These are phyloP conservation scores for Thunnus maccoyii DNA, from an alignment of 2,113 vertebrate species.

Conservation along the genomic window DNA sequence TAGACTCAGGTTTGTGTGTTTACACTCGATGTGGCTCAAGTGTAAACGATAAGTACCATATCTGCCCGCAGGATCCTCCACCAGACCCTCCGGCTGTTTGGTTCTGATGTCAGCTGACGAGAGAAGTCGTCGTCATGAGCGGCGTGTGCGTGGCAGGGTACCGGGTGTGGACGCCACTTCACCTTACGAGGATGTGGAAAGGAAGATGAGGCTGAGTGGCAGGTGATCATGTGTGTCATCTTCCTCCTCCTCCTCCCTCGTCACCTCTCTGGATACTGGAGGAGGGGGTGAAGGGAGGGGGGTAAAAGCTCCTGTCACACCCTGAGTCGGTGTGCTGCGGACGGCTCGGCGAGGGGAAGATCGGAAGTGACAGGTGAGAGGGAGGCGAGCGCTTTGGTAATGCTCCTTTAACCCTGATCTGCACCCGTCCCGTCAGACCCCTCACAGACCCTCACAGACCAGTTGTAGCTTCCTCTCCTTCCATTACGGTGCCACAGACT, in stretches of 20 bases:
- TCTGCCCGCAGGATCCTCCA: slow-evolving; percentile 28
- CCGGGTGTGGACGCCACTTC: slow-evolving; percentile 78
- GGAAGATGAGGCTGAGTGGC: slow-evolving; percentile 69
- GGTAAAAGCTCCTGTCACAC: slow-evolving; percentile 85
- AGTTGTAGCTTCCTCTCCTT: too few relatives aligned
- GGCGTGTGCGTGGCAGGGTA: slow-evolving; percentile 56
- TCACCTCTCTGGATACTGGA: not conserved
- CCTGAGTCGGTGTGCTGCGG: slow-evolving; percentile 63
- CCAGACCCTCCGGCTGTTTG: slow-evolving; percentile 23
- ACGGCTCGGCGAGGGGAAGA: slow-evolving; percentile 73
- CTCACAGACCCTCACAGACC: not conserved
- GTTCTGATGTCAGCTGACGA: slow-evolving; percentile 44
- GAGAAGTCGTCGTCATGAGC: slow-evolving; percentile 18
- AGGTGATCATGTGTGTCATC: slow-evolving; percentile 71
- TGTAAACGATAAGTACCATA: slow-evolving; percentile 66
- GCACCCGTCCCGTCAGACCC: slow-evolving; percentile 23
- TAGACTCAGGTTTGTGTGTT: slow-evolving; percentile 67
- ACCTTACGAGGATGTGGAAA: slow-evolving; percentile 72
- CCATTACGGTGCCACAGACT: too few relatives aligned
- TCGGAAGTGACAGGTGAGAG: slow-evolving; percentile 85
- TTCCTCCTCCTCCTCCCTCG: not conserved
- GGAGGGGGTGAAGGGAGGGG: slow-evolving; percentile 32
- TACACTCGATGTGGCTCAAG: slow-evolving; percentile 58
- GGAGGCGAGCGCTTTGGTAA: slow-evolving; percentile 61
- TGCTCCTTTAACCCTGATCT: slow-evolving; percentile 73